phyloP scores from a whole-genome alignment of 1,140 invertebrate species.

The Thalassaphorura encarpata region DNA sequence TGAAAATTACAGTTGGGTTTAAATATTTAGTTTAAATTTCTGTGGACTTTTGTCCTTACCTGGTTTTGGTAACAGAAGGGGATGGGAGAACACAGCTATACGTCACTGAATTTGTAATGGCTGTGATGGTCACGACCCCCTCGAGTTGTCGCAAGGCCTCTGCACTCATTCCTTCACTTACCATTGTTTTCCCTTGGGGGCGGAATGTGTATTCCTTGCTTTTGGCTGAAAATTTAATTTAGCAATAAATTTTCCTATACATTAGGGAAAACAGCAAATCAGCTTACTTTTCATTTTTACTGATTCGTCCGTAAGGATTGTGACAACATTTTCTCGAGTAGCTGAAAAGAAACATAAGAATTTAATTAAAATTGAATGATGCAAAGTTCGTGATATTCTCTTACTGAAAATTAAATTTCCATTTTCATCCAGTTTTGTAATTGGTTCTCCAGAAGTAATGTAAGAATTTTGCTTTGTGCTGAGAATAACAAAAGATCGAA shows the following conservation, averaged over 20 bases:
- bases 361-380: slow-evolving; percentile 1
- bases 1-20: neutral
- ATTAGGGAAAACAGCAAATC: neutral
- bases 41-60: slow-evolving; percentile 12
- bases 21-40: neutral
- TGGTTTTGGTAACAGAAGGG: slow-evolving; percentile 8
- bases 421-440: slow-evolving; percentile 19
- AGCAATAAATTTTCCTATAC: neutral
- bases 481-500: slow-evolving; percentile 16
- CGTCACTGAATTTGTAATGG: slow-evolving; percentile 2
- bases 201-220: slow-evolving; percentile 21
- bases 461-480: slow-evolving; percentile 21
- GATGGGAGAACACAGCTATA: slow-evolving; percentile 27
- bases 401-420: slow-evolving; percentile 20
- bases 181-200: slow-evolving; percentile 18
- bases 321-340: neutral
- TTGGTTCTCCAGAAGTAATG: slow-evolving; percentile 15
- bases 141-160: slow-evolving; percentile 18
- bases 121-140: slow-evolving; percentile 22
- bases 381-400: neutral
- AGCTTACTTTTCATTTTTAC: slow-evolving; percentile 13
- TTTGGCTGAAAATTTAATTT: slow-evolving; percentile 5
- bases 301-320: neutral
- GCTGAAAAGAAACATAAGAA: neutral
- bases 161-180: slow-evolving; percentile 10